phyloP scores from a whole-genome alignment of 2,797 vertebrate genomes.

The Crenuchus spilurus region DNA sequence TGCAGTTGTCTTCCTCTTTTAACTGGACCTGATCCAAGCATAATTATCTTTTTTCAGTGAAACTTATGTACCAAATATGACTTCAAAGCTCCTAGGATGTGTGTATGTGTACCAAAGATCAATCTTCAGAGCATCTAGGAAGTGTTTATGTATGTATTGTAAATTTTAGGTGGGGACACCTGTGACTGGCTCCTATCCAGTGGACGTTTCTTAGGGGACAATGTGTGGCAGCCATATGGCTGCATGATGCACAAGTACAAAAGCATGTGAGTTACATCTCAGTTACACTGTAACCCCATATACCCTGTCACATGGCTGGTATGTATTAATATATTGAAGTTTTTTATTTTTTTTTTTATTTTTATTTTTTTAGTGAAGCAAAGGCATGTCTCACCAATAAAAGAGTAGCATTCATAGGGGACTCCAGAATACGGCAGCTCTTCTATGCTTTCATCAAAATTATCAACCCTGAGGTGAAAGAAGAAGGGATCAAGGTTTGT shows the following conservation, averaged over 20 bases:
- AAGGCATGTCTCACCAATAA: conserved; percentile 89
- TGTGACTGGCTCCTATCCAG: conserved; percentile 95
- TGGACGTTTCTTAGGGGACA: conserved; percentile 94
- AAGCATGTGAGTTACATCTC: conserved; percentile 80
- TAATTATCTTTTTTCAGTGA: no score
- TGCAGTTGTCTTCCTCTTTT: no score
- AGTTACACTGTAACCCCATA: background rate
- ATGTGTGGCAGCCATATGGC: conserved; percentile 96
- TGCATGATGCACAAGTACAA: conserved; percentile 99
- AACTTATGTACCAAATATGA: no score
- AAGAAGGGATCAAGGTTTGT: conserved; percentile 91
- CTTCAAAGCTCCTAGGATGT: no score
- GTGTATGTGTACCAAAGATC: no score
- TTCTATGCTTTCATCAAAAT: conserved; percentile 94
- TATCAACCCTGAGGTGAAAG: conserved; percentile 85
- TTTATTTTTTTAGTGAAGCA: conserved; percentile 86
- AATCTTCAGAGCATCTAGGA: background rate
- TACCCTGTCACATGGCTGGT: background rate
- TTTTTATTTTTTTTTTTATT: no score
- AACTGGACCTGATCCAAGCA: no score
- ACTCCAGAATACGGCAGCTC: conserved; percentile 94
- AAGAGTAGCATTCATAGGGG: conserved; percentile 89
- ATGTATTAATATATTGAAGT: background rate
- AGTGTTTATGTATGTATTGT: background rate
- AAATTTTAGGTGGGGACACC: conserved; percentile 84